Evolutionary conservation across 1,140 invertebrate species (phyloP), one percentile per base, ranked within the genome.

Genomic region (Diorhabda carinulata): DNA sequence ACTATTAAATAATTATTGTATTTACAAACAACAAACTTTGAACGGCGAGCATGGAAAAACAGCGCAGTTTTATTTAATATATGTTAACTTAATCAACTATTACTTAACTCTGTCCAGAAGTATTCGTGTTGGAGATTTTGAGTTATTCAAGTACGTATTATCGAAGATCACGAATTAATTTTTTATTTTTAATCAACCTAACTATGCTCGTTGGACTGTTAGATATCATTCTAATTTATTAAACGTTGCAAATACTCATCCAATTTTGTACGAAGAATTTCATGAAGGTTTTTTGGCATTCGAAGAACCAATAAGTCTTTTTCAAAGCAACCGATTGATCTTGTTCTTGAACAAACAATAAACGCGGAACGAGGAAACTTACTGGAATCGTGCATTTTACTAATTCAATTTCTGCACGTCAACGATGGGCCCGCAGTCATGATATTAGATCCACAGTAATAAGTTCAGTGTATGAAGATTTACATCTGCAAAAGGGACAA

Each of bases 1-100:
- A 25, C 25, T 25, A 25, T 25, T 56, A 56, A 56, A 56, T 7
- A 56, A 56, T 56, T n/a, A 70, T 25, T 4, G 5, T 10, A 61
- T 70, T 61, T 70, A 66, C 52, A 47, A 62, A 58, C 63, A 69
- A 45, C 44, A 66, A 45, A 66, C 43, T 61, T 52, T 76, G 3
- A 47, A 72, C 43, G 77, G 76, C 64, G 72, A 74, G 8, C 63
- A 76, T 60, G 77, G 79, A 3, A 78, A 78, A 77, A 81, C 80
- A 40, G 45, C 77, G 3, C 77, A 80, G 57, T 80, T 64, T 57
- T 67, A 65, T 68, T 8, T 77, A 60, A 76, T 73, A 43, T 78
- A 79, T 43, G 74, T 79, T 9, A 72, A 77, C 66, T 66, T 79
- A 4, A 58, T 79, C 2, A 9, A 73, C 70, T 44, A 78, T 72